Conservation (phyloP, 1,140 invertebrate genomes). For the Drosophila yakuba region DNA sequence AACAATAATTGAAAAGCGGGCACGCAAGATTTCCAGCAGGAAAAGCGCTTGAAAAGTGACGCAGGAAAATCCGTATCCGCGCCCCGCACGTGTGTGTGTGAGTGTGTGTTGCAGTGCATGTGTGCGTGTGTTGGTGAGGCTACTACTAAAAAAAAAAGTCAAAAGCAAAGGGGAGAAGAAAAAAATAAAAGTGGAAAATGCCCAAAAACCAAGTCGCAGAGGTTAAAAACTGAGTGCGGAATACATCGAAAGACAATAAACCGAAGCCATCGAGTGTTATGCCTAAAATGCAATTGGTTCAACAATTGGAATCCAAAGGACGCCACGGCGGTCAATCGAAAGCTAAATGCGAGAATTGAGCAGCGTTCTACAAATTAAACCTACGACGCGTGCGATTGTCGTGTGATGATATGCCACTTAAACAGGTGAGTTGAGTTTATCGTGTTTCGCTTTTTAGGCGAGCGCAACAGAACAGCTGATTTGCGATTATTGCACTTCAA, state of each 20-base stretch:
- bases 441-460: conserved; percentile 23
- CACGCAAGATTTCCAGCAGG: conserved; percentile 32
- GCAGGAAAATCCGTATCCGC: conserved; percentile 54
- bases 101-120: conserved; percentile 28
- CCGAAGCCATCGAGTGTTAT: conserved; percentile 25
- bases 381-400: conserved; percentile 82
- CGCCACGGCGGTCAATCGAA: conserved; percentile 37
- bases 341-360: conserved; percentile 72
- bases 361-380: conserved; percentile 75
- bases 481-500: conserved; percentile 58
- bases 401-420: conserved; percentile 85
- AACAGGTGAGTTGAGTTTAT: conserved; percentile 80
- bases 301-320: conserved; percentile 54
- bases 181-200: conserved; percentile 55
- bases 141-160: conserved; percentile 52
- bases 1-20: conserved; percentile 41
- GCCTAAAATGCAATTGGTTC: conserved; percentile 60
- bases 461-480: conserved; percentile 69
- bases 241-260: conserved; percentile 36
- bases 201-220: conserved; percentile 69
- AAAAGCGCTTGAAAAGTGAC: conserved; percentile 44
- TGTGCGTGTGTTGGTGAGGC: conserved; percentile 51
- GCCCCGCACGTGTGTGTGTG: conserved; percentile 64
- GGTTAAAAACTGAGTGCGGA: conserved; percentile 53
- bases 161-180: conserved; percentile 22